These are phyloP conservation scores for Apocheima hispidaria DNA, from an alignment of 2,888 invertebrate genomes.

Conservation along the genomic window DNA sequence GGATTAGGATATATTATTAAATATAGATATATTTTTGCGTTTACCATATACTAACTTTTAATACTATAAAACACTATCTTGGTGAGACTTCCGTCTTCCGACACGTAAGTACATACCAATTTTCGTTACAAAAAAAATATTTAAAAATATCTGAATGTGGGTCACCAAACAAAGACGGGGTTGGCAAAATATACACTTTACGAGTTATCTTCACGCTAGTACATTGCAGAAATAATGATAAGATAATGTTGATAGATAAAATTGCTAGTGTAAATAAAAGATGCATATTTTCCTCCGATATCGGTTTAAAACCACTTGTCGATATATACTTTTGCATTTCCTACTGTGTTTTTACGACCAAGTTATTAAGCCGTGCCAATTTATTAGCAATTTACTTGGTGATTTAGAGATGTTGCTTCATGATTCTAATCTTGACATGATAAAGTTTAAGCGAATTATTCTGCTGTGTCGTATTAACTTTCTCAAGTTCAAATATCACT, in stretches of 20 bases:
- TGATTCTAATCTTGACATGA: background rate
- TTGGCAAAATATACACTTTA: slow-evolving; percentile 76
- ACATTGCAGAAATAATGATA: slow-evolving; percentile 81
- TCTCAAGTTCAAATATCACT: background rate
- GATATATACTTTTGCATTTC: slow-evolving; percentile 58
- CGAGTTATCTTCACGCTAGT: slow-evolving; percentile 69
- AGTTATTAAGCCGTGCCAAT: slow-evolving; percentile 24
- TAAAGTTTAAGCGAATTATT: background rate
- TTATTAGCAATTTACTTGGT: slow-evolving; percentile 6
- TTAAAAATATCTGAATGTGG: slow-evolving; percentile 67
- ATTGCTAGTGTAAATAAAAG: slow-evolving; percentile 76
- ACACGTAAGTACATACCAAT: slow-evolving; percentile 19
- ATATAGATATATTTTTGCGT: too few species aligned
- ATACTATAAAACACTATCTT: too few species aligned
- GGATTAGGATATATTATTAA: too few species aligned
- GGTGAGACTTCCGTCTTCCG: slow-evolving; percentile 2
- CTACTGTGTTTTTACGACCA: slow-evolving; percentile 32
- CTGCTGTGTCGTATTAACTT: background rate
- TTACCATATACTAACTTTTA: too few species aligned
- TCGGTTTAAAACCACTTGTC: slow-evolving; percentile 55
- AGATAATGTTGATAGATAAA: slow-evolving; percentile 76
- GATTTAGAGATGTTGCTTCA: background rate
- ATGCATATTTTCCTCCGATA: slow-evolving; percentile 78
- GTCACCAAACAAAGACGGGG: slow-evolving; percentile 82
- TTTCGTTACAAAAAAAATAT: slow-evolving; percentile 62